These are phyloP conservation scores for Magallana ariakensis DNA, from an alignment of 1,140 invertebrate species.

Conservation along the genomic window DNA sequence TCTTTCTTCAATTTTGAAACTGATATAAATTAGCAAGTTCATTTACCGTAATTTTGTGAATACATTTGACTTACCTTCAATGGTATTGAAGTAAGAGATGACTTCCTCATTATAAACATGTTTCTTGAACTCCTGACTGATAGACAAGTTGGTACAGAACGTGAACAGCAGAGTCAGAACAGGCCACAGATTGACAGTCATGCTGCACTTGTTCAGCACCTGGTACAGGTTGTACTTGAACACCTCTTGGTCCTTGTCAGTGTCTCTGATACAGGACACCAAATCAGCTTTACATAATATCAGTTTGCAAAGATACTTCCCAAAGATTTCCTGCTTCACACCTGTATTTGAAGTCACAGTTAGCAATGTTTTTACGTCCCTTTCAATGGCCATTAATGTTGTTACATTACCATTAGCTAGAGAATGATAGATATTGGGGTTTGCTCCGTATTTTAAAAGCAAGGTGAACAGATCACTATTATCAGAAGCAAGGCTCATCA, in stretches of 20 bases:
- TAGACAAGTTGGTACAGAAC: constrained; percentile 48
- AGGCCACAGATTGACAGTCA: constrained; percentile 44
- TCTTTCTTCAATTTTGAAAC: no score
- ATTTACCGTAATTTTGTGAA: no score
- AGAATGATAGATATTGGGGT: constrained; percentile 68
- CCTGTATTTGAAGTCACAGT: constrained; percentile 1
- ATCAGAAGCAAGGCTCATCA: constrained; percentile 62
- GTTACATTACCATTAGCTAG: constrained; percentile 65
- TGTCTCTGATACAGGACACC: constrained; percentile 57
- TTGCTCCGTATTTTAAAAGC: constrained; percentile 65
- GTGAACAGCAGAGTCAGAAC: constrained; percentile 48
- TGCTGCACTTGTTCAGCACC: constrained; percentile 11
- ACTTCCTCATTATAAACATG: constrained; percentile 21
- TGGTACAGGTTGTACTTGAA: constrained; percentile 35
- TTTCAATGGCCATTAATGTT: constrained; percentile 64
- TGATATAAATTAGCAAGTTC: no score
- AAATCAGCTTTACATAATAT: constrained; percentile 61
- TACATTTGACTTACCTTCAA: constrained; percentile 4
- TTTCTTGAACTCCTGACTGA: constrained; percentile 23
- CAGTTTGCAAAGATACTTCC: constrained; percentile 61
- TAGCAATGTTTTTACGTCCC: constrained; percentile 56
- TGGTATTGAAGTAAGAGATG: constrained; percentile 18
- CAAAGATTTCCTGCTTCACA: constrained; percentile 38
- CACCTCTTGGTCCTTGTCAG: constrained; percentile 17
- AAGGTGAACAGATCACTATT: constrained; percentile 62